Conservation (phyloP, 2,888 invertebrate genomes). For the Ormia ochracea region DNA sequence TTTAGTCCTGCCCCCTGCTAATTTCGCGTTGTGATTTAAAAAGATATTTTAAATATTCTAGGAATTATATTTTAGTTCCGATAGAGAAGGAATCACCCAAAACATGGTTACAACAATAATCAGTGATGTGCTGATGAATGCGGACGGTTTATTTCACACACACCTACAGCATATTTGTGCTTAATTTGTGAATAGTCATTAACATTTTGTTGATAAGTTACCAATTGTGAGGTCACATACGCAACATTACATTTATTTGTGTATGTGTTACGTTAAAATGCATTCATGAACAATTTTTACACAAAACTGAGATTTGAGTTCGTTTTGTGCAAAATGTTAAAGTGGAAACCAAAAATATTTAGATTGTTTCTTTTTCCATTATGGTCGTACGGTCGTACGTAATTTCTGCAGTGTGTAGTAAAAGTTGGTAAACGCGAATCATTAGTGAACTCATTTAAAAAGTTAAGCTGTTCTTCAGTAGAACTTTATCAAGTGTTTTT, state of each 20-base stretch:
- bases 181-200: conserved; percentile 29
- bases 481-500: no score
- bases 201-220: conserved; percentile 3
- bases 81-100: background rate
- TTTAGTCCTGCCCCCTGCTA: no score
- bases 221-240: background rate
- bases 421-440: no score
- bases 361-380: conserved; percentile 8
- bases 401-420: conserved; percentile 3
- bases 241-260: background rate
- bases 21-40: conserved; percentile 26
- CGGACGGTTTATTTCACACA: background rate
- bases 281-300: conserved; percentile 8
- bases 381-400: background rate
- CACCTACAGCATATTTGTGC: background rate
- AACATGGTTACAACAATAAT: conserved; percentile 12
- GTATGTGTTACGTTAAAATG: background rate
- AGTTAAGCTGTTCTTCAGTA: no score
- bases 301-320: conserved; percentile 24
- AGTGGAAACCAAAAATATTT: conserved; percentile 17
- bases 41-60: conserved; percentile 32
- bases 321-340: conserved; percentile 32
- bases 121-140: background rate
- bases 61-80: conserved; percentile 21
- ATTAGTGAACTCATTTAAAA: no score